phyloP scores from a whole-genome alignment of 2,888 invertebrate species.

The Machimus rusticus region DNA sequence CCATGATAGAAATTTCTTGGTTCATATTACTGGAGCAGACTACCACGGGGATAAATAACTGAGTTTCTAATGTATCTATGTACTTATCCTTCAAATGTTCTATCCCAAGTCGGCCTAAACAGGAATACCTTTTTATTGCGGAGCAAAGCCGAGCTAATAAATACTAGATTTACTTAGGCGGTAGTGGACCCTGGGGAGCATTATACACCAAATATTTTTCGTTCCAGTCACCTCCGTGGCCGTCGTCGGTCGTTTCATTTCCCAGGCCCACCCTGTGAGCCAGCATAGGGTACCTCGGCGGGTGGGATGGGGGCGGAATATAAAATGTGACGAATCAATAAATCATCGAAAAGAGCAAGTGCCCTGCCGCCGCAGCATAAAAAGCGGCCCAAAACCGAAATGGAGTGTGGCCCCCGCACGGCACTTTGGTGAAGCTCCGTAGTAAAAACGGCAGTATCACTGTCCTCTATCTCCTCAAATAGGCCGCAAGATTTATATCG shows the following conservation, averaged over 20 bases:
- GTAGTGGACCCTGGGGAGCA: neutral
- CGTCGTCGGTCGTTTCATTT: neutral
- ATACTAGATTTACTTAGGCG: conserved; percentile 17
- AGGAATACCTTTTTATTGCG: conserved; percentile 1
- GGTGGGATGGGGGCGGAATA: neutral
- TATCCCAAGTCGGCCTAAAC: neutral
- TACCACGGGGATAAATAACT: no score
- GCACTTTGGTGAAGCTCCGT: neutral
- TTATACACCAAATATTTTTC: conserved; percentile 26
- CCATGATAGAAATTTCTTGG: no score
- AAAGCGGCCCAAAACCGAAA: neutral
- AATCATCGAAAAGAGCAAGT: conserved; percentile 18
- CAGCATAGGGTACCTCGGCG: neutral
- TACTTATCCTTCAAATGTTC: neutral
- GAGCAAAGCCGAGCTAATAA: conserved; percentile 5
- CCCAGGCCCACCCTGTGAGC: neutral
- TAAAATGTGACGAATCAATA: conserved; percentile 37
- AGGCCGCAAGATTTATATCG: conserved; percentile 37
- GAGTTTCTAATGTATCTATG: neutral
- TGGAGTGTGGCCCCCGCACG: neutral
- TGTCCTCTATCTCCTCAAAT: neutral
- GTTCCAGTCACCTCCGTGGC: neutral
- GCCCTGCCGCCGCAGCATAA: conserved; percentile 8
- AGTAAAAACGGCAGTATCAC: conserved; percentile 23
- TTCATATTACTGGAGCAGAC: no score